Evolutionary conservation across 2,113 vertebrate species (phyloP).

Genomic region (Datnioides undecimradiatus): DNA sequence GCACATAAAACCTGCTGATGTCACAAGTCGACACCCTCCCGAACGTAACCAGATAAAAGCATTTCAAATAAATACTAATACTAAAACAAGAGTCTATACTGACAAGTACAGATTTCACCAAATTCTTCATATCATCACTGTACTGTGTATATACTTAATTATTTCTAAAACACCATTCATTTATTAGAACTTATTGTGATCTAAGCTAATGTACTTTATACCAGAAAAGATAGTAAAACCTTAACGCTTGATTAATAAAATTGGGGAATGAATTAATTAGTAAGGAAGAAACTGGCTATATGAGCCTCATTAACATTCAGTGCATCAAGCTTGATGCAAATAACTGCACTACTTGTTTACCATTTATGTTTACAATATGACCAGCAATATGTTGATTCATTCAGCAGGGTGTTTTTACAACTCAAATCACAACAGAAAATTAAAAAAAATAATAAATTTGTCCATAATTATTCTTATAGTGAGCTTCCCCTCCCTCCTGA

Average conservation of each 20-base stretch:
- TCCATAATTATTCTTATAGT: neutral
- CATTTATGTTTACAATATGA: neutral
- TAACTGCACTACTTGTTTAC: neutral
- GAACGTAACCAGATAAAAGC: neutral
- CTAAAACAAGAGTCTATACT: no score
- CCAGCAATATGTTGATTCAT: neutral
- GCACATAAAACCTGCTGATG: neutral
- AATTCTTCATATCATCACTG: no score
- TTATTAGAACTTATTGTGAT: neutral
- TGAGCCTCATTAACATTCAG: slow-evolving; percentile 11
- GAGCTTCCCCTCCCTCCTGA: neutral
- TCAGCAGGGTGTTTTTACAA: no score
- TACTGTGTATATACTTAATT: neutral
- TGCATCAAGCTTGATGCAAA: neutral
- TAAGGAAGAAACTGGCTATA: no score
- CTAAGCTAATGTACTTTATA: neutral
- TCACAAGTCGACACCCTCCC: neutral
- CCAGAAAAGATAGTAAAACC: no score
- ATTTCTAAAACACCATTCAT: neutral
- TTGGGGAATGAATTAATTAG: no score
- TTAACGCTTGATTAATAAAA: no score
- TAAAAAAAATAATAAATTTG: no score
- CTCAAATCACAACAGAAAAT: no score
- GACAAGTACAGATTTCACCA: no score
- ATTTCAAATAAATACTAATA: neutral